These are phyloP conservation scores for Zophobas morio DNA, from an alignment of 1,140 invertebrate species.

Conservation along the genomic window DNA sequence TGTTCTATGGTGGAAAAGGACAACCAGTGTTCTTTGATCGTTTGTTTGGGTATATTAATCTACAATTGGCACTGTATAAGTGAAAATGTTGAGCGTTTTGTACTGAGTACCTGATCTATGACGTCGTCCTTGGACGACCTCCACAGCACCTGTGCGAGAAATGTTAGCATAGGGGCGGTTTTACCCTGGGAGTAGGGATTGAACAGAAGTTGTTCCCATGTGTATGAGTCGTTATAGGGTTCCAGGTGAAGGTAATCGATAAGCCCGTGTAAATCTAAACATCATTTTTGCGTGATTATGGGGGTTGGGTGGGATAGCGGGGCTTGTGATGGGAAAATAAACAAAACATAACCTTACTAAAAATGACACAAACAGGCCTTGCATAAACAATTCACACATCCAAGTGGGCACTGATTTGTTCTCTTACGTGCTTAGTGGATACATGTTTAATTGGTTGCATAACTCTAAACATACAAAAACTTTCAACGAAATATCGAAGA, in stretches of 20 bases:
- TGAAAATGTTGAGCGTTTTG: no score
- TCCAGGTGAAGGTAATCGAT: slow-evolving; percentile 78
- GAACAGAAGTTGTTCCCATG: slow-evolving; percentile 74
- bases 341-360: no score
- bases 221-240: slow-evolving; percentile 70
- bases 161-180: slow-evolving; percentile 68
- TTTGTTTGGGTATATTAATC: slow-evolving; percentile 71
- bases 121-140: slow-evolving; percentile 79
- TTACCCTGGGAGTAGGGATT: slow-evolving; percentile 71
- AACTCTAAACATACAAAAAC: no score
- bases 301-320: no score
- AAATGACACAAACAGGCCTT: no score
- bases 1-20: slow-evolving; percentile 71
- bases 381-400: no score
- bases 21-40: slow-evolving; percentile 66
- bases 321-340: no score
- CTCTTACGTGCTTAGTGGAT: no score
- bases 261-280: slow-evolving; percentile 78
- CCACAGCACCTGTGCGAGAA: slow-evolving; percentile 79
- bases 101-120: slow-evolving; percentile 65
- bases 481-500: no score
- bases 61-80: not conserved
- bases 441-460: no score
- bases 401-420: no score
- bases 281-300: no score